phyloP scores from a whole-genome alignment of 2,888 invertebrate species.

The Mimumesa dahlbomi region DNA sequence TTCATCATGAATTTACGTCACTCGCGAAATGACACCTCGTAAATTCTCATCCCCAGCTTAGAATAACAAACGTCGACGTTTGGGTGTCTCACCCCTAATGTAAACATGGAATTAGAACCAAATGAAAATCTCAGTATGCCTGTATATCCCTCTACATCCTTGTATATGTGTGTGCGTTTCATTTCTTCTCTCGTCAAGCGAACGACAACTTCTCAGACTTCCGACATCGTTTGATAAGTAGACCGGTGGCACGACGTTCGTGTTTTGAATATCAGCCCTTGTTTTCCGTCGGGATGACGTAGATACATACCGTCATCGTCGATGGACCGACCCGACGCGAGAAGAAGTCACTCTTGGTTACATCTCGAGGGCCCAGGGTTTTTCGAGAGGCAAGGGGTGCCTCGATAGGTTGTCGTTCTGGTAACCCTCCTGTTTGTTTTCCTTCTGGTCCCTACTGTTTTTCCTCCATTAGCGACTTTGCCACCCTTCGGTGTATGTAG shows the following conservation, averaged over 20 bases:
- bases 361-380: constrained; percentile 14
- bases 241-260: constrained; percentile 32
- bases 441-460: constrained; percentile 68
- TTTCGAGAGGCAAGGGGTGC: constrained; percentile 26
- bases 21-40: constrained; percentile 40
- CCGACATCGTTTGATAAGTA: constrained; percentile 7
- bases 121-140: constrained; percentile 50
- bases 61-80: constrained; percentile 51
- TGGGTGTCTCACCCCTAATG: constrained; percentile 40
- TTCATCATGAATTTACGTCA: no score
- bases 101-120: constrained; percentile 23
- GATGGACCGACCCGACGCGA: constrained; percentile 26
- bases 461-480: constrained; percentile 70
- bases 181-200: constrained; percentile 30
- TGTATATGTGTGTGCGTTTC: constrained; percentile 31
- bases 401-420: constrained; percentile 38
- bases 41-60: constrained; percentile 45
- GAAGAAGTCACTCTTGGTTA: constrained; percentile 48
- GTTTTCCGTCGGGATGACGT: constrained; percentile 9
- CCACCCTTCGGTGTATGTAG: constrained; percentile 30
- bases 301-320: constrained; percentile 23
- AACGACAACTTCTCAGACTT: constrained; percentile 2
- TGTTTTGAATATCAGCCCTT: constrained; percentile 40
- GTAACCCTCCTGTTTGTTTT: constrained; percentile 66
- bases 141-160: no score